Conservation (phyloP, 2,888 invertebrate species). For the Choristoneura rosaceana region DNA sequence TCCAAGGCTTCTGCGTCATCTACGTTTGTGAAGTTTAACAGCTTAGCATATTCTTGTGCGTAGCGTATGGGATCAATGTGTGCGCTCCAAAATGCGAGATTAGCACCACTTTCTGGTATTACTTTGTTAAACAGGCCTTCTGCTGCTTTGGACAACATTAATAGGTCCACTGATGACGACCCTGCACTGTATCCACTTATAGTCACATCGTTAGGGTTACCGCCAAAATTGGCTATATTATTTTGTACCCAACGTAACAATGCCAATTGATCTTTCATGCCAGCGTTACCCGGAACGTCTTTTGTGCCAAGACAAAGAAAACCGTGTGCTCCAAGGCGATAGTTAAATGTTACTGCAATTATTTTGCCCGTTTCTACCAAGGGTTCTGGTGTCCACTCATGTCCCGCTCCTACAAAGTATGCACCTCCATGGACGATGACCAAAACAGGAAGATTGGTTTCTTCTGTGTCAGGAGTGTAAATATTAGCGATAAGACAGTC, state of each 20-base stretch:
- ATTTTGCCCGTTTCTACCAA: slow-evolving; percentile 16
- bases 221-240: slow-evolving; percentile 28
- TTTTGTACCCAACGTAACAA: slow-evolving; percentile 24
- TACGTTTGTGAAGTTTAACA: neutral
- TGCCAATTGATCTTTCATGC: slow-evolving; percentile 14
- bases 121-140: slow-evolving; percentile 21
- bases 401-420: neutral
- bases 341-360: slow-evolving; percentile 38
- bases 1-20: neutral
- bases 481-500: slow-evolving; percentile 27
- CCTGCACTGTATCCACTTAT: slow-evolving; percentile 23
- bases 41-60: slow-evolving; percentile 7
- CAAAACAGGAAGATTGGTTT: slow-evolving; percentile 18
- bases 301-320: slow-evolving; percentile 42
- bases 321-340: slow-evolving; percentile 39
- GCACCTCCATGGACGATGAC: slow-evolving; percentile 26
- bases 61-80: slow-evolving; percentile 14
- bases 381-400: neutral
- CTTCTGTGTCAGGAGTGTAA: neutral
- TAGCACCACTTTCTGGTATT: slow-evolving; percentile 16
- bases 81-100: slow-evolving; percentile 16
- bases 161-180: slow-evolving; percentile 4
- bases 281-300: slow-evolving; percentile 41
- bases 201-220: slow-evolving; percentile 20
- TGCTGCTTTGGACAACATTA: slow-evolving; percentile 18